Base-by-base conservation (phyloP, 2,888 invertebrate genomes). In the Melanophora roralis region DNA sequence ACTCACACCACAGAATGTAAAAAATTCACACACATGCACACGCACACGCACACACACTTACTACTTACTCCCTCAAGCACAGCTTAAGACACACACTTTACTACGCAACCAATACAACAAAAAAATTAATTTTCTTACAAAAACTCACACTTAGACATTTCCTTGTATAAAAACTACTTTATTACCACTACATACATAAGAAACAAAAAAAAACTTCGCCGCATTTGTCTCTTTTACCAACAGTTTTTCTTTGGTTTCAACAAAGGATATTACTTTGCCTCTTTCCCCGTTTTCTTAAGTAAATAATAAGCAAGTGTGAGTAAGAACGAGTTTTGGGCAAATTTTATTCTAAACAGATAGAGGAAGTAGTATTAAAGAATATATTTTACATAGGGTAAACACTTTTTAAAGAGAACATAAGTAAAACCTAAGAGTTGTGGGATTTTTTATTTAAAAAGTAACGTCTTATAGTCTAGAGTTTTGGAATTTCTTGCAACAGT, bases 401-500 rank as follows among this genome's bases (percentile, higher is more conserved):
- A 38, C 34, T 27, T n/a, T 9, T 64, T 45, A 62, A 62, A 38
- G 36, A 64, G 64, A 23, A 38, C n/a, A 7, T 23, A 4, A 45
- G 45, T 43, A 43, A 21, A 27, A 27, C 1, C 9, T 5, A 14
- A n/a, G 68, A 69, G 53, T 27, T 11, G 36, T 38, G 8, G 38
- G 57, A n/a, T 51, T 5, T 36, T 27, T 4, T 36, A 9, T 14
- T 36, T 21, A 60, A n/a, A 59, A 36, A 14, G 40, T 16, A 65
- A 72, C 45, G 75, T 75, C 81, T 72, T 34, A 38, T 57, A 57
- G 81, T 78, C 78, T 71, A 23, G 14, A 51, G 78, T 68, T 75
- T 51, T 59, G 78, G 81, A 75, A 74, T 81, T 75, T 65, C 16
- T 2, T 11, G 14, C 43, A 65, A n/a, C 38, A 81, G 82, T 82